Evolutionary conservation across 2,113 vertebrate genomes (phyloP).

Genomic region (Sinocyclocheilus rhinocerous): DNA sequence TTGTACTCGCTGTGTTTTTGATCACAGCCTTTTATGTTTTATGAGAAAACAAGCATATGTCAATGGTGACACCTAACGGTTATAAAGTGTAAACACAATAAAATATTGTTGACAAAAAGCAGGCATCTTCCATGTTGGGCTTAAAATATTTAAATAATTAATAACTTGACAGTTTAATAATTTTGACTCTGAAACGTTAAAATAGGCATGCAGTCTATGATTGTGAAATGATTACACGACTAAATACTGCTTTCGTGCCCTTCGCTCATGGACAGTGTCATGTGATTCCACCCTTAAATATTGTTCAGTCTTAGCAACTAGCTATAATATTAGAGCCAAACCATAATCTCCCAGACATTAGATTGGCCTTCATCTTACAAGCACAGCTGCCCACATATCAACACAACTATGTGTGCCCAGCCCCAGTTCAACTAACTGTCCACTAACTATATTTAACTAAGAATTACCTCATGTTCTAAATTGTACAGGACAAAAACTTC

Average conservation of each 20-base stretch:
- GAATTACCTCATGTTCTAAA: neutral
- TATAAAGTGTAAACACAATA: constrained; percentile 25
- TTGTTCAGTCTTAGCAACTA: neutral
- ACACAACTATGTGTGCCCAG: neutral
- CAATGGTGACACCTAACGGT: constrained; percentile 59
- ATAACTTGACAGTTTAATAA: neutral
- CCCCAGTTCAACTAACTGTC: neutral
- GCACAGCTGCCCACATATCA: constrained; percentile 6
- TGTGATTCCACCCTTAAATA: neutral
- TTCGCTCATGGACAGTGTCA: neutral
- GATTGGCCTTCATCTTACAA: neutral
- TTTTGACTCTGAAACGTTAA: neutral
- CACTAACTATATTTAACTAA: constrained; percentile 10
- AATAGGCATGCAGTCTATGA: neutral
- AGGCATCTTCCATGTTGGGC: neutral
- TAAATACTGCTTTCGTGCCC: neutral
- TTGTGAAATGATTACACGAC: neutral
- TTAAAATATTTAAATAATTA: neutral
- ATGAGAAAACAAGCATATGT: too few relatives aligned
- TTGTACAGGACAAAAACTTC: neutral
- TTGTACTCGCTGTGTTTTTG: neutral
- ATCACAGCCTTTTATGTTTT: too few relatives aligned
- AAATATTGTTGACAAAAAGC: neutral
- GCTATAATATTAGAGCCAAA: neutral
- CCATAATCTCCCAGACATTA: neutral